Conservation (phyloP, 2,797 vertebrate species). For the Channa striata region DNA sequence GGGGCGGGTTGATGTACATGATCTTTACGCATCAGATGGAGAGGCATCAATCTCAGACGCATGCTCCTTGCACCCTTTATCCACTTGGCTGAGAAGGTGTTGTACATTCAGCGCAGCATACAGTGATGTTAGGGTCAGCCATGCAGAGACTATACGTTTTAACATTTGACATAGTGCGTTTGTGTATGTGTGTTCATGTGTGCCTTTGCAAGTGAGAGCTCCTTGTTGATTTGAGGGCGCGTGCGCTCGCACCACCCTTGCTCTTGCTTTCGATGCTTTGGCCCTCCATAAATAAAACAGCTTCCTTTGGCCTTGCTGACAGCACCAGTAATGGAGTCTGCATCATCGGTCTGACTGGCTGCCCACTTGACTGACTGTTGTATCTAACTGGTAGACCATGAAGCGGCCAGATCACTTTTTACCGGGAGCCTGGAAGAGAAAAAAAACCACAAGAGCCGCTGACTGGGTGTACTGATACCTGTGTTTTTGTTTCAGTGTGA, state of each 20-base stretch:
- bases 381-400: conserved; percentile 59
- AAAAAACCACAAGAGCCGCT: conserved; percentile 29
- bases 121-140: conserved; percentile 36
- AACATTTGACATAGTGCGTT: conserved; percentile 58
- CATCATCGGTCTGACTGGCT: conserved; percentile 61
- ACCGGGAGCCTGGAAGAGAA: conserved; percentile 54
- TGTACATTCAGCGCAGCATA: conserved; percentile 44
- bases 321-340: conserved; percentile 71
- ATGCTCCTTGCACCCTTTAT: conserved; percentile 46
- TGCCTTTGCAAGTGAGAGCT: neutral
- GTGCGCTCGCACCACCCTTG: neutral
- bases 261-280: conserved; percentile 40
- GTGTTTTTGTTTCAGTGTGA: conserved; percentile 7
- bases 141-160: conserved; percentile 50
- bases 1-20: conserved; percentile 63
- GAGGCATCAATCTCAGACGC: conserved; percentile 78
- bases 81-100: conserved; percentile 38
- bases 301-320: conserved; percentile 56
- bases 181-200: conserved; percentile 39
- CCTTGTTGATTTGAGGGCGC: too few relatives aligned
- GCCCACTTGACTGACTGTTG: conserved; percentile 65
- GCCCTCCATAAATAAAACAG: conserved; percentile 62
- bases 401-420: conserved; percentile 51
- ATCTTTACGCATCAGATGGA: conserved; percentile 76
- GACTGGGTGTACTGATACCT: conserved; percentile 18